Base-by-base conservation (phyloP, 2,888 invertebrate species). In the Ormia ochracea region DNA sequence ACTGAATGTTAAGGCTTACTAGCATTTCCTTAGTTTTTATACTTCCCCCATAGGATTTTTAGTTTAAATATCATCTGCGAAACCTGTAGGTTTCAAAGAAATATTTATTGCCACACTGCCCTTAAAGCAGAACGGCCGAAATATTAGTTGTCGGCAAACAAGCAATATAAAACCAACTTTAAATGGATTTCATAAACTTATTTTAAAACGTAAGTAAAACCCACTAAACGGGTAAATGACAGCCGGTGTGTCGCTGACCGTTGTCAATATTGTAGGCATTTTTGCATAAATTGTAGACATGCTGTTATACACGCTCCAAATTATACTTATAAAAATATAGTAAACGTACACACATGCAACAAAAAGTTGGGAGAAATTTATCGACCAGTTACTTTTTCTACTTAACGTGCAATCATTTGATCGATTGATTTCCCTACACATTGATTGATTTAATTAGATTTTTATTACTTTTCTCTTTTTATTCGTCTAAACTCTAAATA, bases 1-100 rank as follows among this genome's bases (percentile, higher is more conserved):
- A 82, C 59, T 78, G 82, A 87, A 84, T 87, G 87, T 85, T 86
- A 82, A 33, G 75, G 82, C 83, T 83, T 84, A 84, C 81, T 78
- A 66, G 63, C 45, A 69, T 82, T 72, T 69, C 78, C 66, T 68
- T 61, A 59, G 78, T 84, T 88, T 87, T 85, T 87, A 87, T 87
- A 87, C 83, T 81, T 19, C 58, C 41, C 23, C 66, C 73, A 74
- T 41, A 58, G n/a, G n/a, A n/a, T n/a, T n/a, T n/a, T n/a, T n/a
- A 10, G 10, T 61, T 33, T 63, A n/a, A 9, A 33, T 33, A 61
- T 41, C 41, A 14, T 21, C 38, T n/a, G 26, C 19, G 33, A 26
- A 33, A 58, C 41, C 38, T 10, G 48, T 19, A 38, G 72, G 17
- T 63, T 41, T 66, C 7, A 50, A 54, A 68, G 43, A n/a, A n/a